phyloP scores from a whole-genome alignment of 2,888 invertebrate species.

The Diarsia brunnea region DNA sequence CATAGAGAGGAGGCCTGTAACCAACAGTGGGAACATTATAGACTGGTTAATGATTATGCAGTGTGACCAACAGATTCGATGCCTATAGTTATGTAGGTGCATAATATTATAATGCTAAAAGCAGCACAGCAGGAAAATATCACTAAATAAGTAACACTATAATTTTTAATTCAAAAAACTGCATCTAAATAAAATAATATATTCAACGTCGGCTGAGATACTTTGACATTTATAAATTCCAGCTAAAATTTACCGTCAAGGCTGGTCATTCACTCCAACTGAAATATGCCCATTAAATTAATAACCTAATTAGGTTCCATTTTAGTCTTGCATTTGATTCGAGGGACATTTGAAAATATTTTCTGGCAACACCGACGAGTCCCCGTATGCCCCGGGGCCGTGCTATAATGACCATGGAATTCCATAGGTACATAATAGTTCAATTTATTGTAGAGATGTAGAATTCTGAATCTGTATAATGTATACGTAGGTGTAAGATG shows the following conservation, averaged over 20 bases:
- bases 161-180: not conserved
- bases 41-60: no score
- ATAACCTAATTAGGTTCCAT: conserved; percentile 22
- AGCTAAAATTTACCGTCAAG: conserved; percentile 25
- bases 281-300: conserved; percentile 33
- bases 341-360: conserved; percentile 13
- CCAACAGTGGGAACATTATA: no score
- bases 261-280: conserved; percentile 45
- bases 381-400: conserved; percentile 65
- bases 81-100: not conserved
- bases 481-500: conserved; percentile 30
- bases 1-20: no score
- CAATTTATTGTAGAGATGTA: conserved; percentile 64
- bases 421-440: conserved; percentile 72
- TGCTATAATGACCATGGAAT: conserved; percentile 74
- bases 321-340: not conserved
- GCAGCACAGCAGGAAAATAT: not conserved
- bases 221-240: conserved; percentile 33
- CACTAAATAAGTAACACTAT: not conserved
- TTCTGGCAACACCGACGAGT: conserved; percentile 52
- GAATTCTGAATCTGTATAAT: conserved; percentile 29
- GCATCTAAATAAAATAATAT: conserved; percentile 27
- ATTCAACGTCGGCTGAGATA: conserved; percentile 7
- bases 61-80: not conserved
- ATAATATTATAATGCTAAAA: not conserved